These are phyloP conservation scores for Engraulis encrasicolus DNA, from an alignment of 2,113 vertebrate genomes.

Conservation along the genomic window DNA sequence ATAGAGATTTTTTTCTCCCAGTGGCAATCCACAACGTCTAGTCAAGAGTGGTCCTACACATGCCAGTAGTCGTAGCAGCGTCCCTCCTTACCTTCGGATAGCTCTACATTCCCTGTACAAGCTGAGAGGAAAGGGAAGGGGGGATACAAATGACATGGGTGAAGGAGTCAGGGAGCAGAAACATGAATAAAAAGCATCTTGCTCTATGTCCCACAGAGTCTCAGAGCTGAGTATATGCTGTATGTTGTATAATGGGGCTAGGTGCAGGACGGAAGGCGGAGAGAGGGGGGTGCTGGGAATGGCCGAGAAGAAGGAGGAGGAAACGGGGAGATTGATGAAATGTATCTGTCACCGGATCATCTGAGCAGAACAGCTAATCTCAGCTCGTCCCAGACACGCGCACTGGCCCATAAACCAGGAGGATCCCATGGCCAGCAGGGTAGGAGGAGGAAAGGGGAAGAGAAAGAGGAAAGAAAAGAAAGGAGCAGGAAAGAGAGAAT, in stretches of 20 bases:
- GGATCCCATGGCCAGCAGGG: not conserved
- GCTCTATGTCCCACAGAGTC: not conserved
- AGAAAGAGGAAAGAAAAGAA: not conserved
- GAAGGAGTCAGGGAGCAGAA: constrained; percentile 64
- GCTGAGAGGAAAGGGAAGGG: constrained; percentile 79
- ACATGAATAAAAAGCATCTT: no score
- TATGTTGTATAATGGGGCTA: no score
- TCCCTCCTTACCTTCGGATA: constrained; percentile 88
- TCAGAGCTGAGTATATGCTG: not conserved
- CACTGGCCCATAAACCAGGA: not conserved
- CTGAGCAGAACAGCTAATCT: constrained; percentile 2
- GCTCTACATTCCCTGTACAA: constrained; percentile 83
- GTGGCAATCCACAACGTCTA: constrained; percentile 39
- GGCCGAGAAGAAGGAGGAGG: not conserved
- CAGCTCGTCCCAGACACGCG: not conserved
- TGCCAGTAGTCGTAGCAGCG: constrained; percentile 68
- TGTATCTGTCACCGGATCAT: constrained; percentile 1
- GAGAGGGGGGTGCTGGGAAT: not conserved
- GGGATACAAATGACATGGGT: constrained; percentile 81
- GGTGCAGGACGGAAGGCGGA: not conserved
- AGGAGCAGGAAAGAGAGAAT: not conserved
- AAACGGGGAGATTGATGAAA: not conserved
- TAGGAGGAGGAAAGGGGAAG: not conserved
- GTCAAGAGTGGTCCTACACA: constrained; percentile 54
- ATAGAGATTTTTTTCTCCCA: constrained; percentile 69